phyloP scores from a whole-genome alignment of 2,797 vertebrate species.

The Merluccius polli region DNA sequence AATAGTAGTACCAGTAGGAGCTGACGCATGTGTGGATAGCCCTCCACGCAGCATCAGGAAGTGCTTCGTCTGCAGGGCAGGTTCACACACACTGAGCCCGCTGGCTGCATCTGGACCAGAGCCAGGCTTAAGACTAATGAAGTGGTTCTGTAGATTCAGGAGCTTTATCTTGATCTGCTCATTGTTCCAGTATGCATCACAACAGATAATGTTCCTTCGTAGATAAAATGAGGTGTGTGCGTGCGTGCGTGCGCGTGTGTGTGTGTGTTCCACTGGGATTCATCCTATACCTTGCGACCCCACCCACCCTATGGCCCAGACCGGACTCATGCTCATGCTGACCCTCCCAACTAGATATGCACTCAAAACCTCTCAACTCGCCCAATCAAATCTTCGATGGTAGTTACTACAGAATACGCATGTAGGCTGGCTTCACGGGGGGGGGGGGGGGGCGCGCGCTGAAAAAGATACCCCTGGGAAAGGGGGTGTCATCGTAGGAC shows the following conservation, averaged over 20 bases:
- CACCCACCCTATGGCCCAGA: too few species aligned
- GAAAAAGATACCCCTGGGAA: neutral
- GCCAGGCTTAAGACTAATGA: neutral
- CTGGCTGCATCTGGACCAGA: neutral
- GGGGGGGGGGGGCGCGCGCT: too few species aligned
- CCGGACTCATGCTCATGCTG: too few species aligned
- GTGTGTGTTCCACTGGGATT: too few species aligned
- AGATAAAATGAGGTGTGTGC: neutral
- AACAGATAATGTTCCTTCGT: too few species aligned
- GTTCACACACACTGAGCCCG: neutral
- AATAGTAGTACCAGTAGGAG: neutral
- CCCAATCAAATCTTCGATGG: too few species aligned
- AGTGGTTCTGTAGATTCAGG: neutral
- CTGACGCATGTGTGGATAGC: neutral
- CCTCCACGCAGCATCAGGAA: neutral
- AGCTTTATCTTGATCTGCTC: neutral
- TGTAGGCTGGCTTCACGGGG: neutral
- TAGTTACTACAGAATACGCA: neutral
- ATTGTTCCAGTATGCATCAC: neutral
- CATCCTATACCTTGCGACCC: too few species aligned
- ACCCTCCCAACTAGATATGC: too few species aligned
- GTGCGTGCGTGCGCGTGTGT: too few species aligned
- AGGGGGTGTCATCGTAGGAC: neutral
- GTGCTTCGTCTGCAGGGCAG: neutral
- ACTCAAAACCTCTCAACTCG: too few species aligned